phyloP scores from a whole-genome alignment of 23 tunicate species.

The Aplidium turbinatum region DNA sequence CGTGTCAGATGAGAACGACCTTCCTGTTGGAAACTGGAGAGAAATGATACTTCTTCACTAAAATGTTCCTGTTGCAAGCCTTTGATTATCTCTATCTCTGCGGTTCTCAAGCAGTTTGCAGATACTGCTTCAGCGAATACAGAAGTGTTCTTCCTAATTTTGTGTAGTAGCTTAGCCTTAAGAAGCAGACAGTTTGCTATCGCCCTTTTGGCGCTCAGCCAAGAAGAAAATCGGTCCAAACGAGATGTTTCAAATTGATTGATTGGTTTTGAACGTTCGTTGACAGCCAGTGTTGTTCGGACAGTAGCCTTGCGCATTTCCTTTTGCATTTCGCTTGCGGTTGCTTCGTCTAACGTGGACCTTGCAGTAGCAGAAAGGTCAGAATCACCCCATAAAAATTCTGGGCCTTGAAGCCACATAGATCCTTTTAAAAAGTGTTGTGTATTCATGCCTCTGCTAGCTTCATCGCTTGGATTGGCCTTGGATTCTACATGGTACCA shows the following conservation, averaged over 20 bases:
- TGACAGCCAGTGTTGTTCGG: background rate
- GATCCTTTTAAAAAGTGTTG: background rate
- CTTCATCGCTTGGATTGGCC: conserved; percentile 9
- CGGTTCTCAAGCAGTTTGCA: background rate
- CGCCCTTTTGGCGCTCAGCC: background rate
- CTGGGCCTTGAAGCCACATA: conserved; percentile 4
- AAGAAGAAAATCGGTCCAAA: conserved; percentile 6
- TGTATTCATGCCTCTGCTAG: conserved; percentile 4
- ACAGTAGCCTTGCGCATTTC: conserved; percentile 19
- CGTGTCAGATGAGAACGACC: background rate
- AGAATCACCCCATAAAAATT: background rate
- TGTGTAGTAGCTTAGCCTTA: background rate
- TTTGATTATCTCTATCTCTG: background rate
- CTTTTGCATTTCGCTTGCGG: background rate
- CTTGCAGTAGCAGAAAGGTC: background rate
- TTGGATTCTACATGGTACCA: conserved; percentile 8
- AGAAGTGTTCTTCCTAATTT: background rate
- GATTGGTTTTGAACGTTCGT: background rate
- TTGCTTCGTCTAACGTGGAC: background rate
- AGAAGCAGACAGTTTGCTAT: conserved; percentile 2
- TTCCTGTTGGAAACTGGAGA: background rate
- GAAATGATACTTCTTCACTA: background rate
- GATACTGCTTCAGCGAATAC: background rate
- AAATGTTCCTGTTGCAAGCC: background rate
- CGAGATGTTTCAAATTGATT: background rate